Evolutionary conservation across 2,797 vertebrate species (phyloP), one percentile per base, ranked within the genome.

Genomic region (Hyperoplus immaculatus): DNA sequence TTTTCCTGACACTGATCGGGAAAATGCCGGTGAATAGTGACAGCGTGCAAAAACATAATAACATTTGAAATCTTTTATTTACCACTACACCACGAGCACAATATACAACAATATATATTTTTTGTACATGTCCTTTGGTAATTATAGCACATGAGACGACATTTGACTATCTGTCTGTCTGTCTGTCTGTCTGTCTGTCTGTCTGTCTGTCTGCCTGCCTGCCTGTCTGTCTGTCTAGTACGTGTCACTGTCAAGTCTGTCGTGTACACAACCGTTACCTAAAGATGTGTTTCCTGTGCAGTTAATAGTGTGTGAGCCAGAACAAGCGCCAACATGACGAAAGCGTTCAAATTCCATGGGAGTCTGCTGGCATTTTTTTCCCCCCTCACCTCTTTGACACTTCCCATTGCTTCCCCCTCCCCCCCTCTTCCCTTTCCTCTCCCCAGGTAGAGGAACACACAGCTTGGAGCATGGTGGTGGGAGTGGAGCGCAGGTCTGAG

Each of bases 391-490:
- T 62, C 6, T 39, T 42, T 6, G n/a, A 67, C 39, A 41, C 75
- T 29, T 72, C 72, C 4, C 70, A 9, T 51, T 0, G 61, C 61
- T 2, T 81, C 14, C 3, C 82, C 82, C 14, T 4, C 82, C 81
- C 58, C 71, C 18, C 36, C 7, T 4, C 12, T 39, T 53, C 39
- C 56, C 68, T 16, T 60, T 64, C 38, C 61, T 67, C 47, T 50
- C 84, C 47, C 42, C 85, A 92, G 90, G 83, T 87, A 51, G 36
- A 81, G 16, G 9, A 77, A n/a, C 70, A 46, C 75, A 76, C 67
- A 69, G 60, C 78, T 95, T 29, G 29, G 29, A 29, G 29, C 29
- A 29, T 29, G 29, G 29, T 93, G 93, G 76, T 80, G 77, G 72
- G 73, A 76, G 81, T 42, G 75, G 78, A 87, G 67, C 3, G 79